A percentile compares a stretch with the other conserved stretches of the same genome.
phyloP scores from a whole-genome alignment of 2,888 invertebrate genomes.

The Gandaritis pyraliata region DNA sequence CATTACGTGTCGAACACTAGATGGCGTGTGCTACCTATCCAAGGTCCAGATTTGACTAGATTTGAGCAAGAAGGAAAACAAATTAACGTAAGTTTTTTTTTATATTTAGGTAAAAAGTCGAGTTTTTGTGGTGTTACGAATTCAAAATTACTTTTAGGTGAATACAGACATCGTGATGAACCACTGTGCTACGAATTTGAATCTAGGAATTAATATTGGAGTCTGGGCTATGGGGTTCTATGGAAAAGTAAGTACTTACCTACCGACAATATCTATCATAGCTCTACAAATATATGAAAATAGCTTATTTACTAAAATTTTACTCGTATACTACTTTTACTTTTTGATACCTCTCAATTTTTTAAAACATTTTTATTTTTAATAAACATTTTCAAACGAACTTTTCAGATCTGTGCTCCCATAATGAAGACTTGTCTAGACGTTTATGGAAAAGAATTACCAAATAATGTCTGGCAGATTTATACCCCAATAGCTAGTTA shows the following conservation, averaged over 20 bases:
- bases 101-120: too few species aligned
- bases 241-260: slow-evolving; percentile 63
- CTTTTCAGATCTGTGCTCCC: slow-evolving; percentile 65
- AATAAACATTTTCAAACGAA: not conserved
- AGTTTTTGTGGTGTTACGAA: too few species aligned
- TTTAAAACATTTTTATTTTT: not conserved
- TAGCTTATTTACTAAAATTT: too few species aligned
- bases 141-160: slow-evolving; percentile 54
- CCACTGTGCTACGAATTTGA: slow-evolving; percentile 75
- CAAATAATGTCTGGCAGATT: slow-evolving; percentile 75
- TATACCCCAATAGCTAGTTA: slow-evolving; percentile 59
- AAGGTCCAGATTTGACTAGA: slow-evolving; percentile 64
- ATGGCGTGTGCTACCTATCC: slow-evolving; percentile 73
- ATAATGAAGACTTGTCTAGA: slow-evolving; percentile 73
- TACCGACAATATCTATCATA: too few species aligned
- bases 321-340: too few species aligned
- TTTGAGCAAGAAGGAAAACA: slow-evolving; percentile 72
- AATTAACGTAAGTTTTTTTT: slow-evolving; percentile 53
- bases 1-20: slow-evolving; percentile 74
- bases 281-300: too few species aligned
- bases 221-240: slow-evolving; percentile 70
- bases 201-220: slow-evolving; percentile 67
- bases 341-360: too few species aligned
- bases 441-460: slow-evolving; percentile 69
- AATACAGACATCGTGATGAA: slow-evolving; percentile 74